Percentiles rank a stretch among this genome's conserved stretches.
phyloP scores from a whole-genome alignment of 2,113 vertebrate genomes.

The Spizaetus ornatus region DNA sequence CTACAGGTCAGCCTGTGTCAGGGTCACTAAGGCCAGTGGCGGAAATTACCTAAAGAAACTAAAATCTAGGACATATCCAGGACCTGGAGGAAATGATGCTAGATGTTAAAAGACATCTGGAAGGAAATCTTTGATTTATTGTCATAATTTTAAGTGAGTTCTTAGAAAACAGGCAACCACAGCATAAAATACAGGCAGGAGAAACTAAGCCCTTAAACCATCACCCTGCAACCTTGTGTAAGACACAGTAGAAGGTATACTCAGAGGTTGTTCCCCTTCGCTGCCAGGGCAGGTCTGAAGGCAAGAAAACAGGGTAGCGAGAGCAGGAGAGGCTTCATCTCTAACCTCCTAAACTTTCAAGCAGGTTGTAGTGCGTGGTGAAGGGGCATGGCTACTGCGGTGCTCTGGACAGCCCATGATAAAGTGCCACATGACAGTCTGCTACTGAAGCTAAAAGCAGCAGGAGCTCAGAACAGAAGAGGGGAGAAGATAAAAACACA shows the following conservation, averaged over 20 bases:
- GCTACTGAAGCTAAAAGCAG: constrained; percentile 63
- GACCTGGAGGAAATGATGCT: constrained; percentile 61
- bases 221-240: background rate
- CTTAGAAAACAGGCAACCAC: constrained; percentile 37
- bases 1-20: constrained; percentile 33
- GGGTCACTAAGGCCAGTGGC: constrained; percentile 28
- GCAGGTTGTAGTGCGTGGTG: background rate
- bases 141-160: constrained; percentile 25
- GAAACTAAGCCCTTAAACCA: background rate
- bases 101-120: constrained; percentile 67
- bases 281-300: background rate
- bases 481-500: constrained; percentile 64
- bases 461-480: constrained; percentile 64
- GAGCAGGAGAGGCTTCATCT: background rate
- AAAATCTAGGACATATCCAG: constrained; percentile 67
- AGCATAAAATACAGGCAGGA: background rate
- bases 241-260: background rate
- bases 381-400: background rate
- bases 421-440: constrained; percentile 59
- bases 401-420: constrained; percentile 34
- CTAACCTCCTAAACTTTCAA: background rate
- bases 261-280: background rate
- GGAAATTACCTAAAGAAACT: constrained; percentile 71
- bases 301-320: background rate
- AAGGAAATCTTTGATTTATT: constrained; percentile 56